phyloP scores from a whole-genome alignment of 1,140 invertebrate species.

The Triops cancriformis region DNA sequence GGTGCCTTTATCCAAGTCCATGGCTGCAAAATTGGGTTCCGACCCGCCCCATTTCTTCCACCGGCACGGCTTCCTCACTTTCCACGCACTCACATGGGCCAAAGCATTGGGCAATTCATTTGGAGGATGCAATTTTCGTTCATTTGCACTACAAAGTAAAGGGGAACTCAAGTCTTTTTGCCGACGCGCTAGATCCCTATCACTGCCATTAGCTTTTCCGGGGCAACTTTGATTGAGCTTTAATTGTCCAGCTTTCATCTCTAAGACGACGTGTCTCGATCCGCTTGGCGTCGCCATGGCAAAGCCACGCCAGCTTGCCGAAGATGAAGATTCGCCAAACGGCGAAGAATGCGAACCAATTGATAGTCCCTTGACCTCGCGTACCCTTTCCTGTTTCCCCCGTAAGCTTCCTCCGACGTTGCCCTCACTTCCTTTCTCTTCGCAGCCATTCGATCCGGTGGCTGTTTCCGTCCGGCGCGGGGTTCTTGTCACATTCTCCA shows the following conservation, averaged over 20 bases:
- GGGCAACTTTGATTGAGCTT: conserved; percentile 13
- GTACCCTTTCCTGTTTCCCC: neutral
- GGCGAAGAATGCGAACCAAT: neutral
- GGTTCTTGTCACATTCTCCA: neutral
- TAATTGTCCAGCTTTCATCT: conserved; percentile 11
- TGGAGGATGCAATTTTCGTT: neutral
- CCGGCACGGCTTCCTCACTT: neutral
- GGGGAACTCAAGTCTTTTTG: neutral
- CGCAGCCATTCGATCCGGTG: neutral
- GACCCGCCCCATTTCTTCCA: conserved; percentile 3
- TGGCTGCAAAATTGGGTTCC: neutral
- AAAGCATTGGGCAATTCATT: neutral
- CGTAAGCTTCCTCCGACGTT: neutral
- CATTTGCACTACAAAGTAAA: neutral
- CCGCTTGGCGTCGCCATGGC: neutral
- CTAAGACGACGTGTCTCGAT: neutral
- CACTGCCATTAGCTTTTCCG: neutral
- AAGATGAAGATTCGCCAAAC: neutral
- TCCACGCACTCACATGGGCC: neutral
- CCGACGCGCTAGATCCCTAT: neutral
- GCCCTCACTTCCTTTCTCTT: neutral
- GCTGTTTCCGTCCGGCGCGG: neutral
- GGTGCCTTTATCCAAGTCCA: neutral
- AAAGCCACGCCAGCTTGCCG: neutral
- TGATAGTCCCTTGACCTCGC: conserved; percentile 1